A percentile compares a stretch with the other conserved stretches of the same genome.
Evolutionary conservation across 2,888 invertebrate genomes (phyloP).

Genomic region (Doris montereyensis): DNA sequence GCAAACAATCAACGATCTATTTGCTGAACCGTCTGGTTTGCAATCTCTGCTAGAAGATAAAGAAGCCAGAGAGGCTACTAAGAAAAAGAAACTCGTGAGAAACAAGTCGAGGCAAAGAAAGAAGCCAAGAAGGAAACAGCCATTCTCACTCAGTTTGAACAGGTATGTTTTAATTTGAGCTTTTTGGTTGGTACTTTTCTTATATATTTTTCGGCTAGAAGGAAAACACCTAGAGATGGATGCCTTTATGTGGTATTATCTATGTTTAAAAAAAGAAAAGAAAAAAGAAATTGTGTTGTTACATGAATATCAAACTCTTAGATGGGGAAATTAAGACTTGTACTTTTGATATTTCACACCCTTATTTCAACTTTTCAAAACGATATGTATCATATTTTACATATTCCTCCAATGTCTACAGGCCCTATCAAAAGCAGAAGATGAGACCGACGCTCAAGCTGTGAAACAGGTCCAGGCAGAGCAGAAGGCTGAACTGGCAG

Average conservation of each 20-base stretch:
- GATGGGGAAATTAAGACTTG: too few species aligned
- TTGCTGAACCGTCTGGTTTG: constrained; percentile 77
- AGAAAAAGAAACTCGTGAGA: constrained; percentile 40
- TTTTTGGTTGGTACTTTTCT: background rate
- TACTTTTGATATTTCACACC: too few species aligned
- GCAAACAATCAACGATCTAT: constrained; percentile 94
- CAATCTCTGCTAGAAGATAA: constrained; percentile 79
- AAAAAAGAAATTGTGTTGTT: too few species aligned
- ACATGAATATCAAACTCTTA: too few species aligned
- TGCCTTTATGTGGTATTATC: too few species aligned
- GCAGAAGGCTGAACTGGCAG: constrained; percentile 82
- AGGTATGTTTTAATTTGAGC: constrained; percentile 58
- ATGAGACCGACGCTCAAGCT: constrained; percentile 94
- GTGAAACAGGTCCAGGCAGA: constrained; percentile 91
- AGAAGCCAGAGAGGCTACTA: constrained; percentile 62
- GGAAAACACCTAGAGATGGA: too few species aligned
- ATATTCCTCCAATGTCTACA: too few species aligned
- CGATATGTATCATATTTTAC: too few species aligned
- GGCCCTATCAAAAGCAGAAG: constrained; percentile 93
- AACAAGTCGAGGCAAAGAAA: constrained; percentile 43
- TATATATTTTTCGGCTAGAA: too few species aligned
- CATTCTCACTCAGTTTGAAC: constrained; percentile 69
- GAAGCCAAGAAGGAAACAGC: constrained; percentile 49
- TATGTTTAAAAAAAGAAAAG: too few species aligned
- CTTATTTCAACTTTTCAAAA: too few species aligned